Base-by-base conservation (phyloP, 2,797 vertebrate genomes). In the Synaphobranchus kaupii region DNA sequence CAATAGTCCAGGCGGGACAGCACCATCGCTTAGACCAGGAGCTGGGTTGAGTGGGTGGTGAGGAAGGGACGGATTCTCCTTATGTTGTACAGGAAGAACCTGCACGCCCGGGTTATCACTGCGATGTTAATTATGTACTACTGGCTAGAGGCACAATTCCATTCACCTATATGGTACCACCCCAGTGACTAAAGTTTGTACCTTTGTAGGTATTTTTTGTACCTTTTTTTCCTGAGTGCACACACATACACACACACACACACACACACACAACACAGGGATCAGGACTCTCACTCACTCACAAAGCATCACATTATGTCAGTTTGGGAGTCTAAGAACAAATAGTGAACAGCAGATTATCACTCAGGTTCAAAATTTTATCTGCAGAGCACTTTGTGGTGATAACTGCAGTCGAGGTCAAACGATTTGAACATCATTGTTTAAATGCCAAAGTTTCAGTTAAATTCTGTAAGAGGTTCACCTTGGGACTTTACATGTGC, bases 401-500 rank as follows among this genome's bases (percentile, higher is more conserved):
- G 25, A 80, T 48, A 25, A 80, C 71, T 44, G 20, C 44, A 25
- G 20, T n/a, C 7, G 73, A 78, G 20, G 20, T 44, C 76, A 80
- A 80, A 80, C 25, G 44, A 48, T 48, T 48, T 80, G 44, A 48
- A 80, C 39, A 80, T 48, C 44, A 17, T 80, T 2, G 20, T 48
- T 80, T 48, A 80, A 50, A 44, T 80, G 47, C 44, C 76, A 48
- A n/a, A 80, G 44, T 80, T 80, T 48, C 44, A 47, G 44, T 47
- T 9, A 80, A 48, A 80, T 83, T 12, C 81, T n/a, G 50, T 54
- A 56, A 83, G 81, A 54, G 81, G 81, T 56, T 83, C 52, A 54
- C 8, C n/a, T 20, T 56, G 25, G 80, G 80, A 54, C 25, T 50
- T 54, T 83, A 31, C 54, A 8, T 54, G 1, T 52, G 28, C 81